Base-by-base conservation (phyloP, 2,888 invertebrate genomes). In the Phortica okadai region DNA sequence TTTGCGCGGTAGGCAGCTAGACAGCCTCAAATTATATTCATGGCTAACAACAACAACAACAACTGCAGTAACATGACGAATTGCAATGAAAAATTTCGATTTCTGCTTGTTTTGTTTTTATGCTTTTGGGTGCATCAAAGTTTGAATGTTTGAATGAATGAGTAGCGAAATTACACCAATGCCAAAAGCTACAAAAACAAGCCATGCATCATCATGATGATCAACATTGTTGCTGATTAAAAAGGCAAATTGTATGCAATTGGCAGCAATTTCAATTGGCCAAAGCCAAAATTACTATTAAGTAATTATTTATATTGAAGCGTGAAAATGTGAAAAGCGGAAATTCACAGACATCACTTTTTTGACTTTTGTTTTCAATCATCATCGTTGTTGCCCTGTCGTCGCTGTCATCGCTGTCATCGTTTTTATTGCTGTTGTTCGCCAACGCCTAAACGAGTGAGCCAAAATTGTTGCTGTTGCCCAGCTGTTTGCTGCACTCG, bases 231-330 rank as follows among this genome's bases (percentile, higher is more conserved):
- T 79, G 42, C 14, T 69, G n/a, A 69, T 50, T 69, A 69, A 50
- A 69, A 66, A 45, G 4, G 10, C 42, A 44, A 56, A 72, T 72
- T 72, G 45, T 56, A 72, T 56, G 73, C 77, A 79, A 79, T 79
- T 79, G 70, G 76, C 79, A 79, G 58, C 70, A 76, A 45, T 44
- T 78, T 72, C 50, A 70, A 78, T 78, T 78, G 78, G 64, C 50
- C 59, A 69, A 54, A 66, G 70, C 41, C 74, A 75, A 79, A 79
- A 79, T 79, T 77, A 80, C 77, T 79, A 79, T 79, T 79, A 75
- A 75, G 80, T 77, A 77, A 77, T 79, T 79, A 77, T 79, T 72
- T 72, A 72, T 54, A 72, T 72, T 72, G 41, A 72, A 72, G 70
- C 59, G 64, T 70, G 70, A 70, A 74, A 66, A 75, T 70, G 80